Evolutionary conservation across 2,113 vertebrate species (phyloP).

Genomic region (Haplotaxodon microlepis): DNA sequence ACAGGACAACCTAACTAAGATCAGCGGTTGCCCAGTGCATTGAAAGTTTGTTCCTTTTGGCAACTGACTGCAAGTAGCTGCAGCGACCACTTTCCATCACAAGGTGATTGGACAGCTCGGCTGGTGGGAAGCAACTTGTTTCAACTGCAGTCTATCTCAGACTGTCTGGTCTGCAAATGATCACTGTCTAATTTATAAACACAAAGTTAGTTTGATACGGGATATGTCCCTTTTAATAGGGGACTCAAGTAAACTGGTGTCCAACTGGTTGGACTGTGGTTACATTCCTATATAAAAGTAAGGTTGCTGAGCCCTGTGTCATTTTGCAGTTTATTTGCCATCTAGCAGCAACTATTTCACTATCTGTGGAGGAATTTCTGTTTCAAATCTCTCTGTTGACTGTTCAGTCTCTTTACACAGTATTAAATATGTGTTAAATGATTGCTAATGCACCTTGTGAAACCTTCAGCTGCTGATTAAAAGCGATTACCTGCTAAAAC

Average conservation of each 20-base stretch:
- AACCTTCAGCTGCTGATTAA: background rate
- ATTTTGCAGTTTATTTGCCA: background rate
- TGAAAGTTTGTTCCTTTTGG: background rate
- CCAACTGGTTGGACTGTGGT: background rate
- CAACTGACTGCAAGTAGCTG: background rate
- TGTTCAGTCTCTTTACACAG: background rate
- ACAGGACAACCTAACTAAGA: background rate
- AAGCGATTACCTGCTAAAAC: background rate
- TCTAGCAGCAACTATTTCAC: background rate
- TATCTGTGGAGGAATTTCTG: background rate
- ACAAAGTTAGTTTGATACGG: background rate
- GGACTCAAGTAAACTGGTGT: background rate
- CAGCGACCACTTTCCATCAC: background rate
- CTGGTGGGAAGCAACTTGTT: background rate
- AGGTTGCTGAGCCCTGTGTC: background rate
- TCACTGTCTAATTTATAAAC: background rate
- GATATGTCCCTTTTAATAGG: background rate
- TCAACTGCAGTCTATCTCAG: background rate
- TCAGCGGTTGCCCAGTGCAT: background rate
- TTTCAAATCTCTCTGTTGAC: background rate
- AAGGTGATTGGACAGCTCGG: rapidly evolving
- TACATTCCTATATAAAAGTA: background rate
- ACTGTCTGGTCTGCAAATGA: background rate
- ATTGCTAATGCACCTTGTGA: background rate
- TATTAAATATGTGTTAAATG: background rate